Evolutionary conservation across 2,888 invertebrate species (phyloP), one percentile per base, ranked within the genome.

Genomic region (Oscheius myriophilus): DNA sequence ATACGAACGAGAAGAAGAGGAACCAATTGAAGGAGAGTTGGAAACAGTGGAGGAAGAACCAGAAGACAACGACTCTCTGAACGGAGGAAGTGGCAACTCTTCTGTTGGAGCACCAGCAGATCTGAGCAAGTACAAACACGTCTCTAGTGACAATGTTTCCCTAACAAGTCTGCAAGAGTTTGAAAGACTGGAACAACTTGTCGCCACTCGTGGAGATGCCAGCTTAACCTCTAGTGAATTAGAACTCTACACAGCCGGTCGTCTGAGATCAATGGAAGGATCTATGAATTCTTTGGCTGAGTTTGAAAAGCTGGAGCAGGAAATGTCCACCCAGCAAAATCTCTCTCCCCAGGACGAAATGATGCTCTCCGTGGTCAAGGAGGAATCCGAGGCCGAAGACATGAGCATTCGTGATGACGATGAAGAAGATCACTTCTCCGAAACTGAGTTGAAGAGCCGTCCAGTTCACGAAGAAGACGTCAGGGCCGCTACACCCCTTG

Each of bases 401-500:
- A 86, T 86, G 84, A 86, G 85, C 66, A 78, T 76, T 12, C 74
- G 81, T 0, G 86, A 82, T 18, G 84, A 84, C 53, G 84, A 85
- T 43, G 86, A 86, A 52, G 81, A 83, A 9, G 82, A 79, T 9
- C 76, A 69, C 11, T 71, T 67, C 11, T 53, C 63, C 9, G 69
- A 72, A 18, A 53, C 59, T 23, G 72, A 75, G 63, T 12, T 75
- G 26, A 68, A 70, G 52, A 67, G 71, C 26, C 53, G 71, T 18
- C 80, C 76, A 41, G 70, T 75, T 16, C 69, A 73, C 49, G 76
- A 76, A 12, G 73, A 74, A 33, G 76, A 73, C 51, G 69, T 71
- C 45, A 46, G 71, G 14, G 78, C 53, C 18, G 45, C 58, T 14
- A 76, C 78, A 26, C 75, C 78, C 23, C 54, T 69, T 23, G 73